Base-by-base conservation (phyloP, 2,113 vertebrate genomes). In the Psophia crepitans region DNA sequence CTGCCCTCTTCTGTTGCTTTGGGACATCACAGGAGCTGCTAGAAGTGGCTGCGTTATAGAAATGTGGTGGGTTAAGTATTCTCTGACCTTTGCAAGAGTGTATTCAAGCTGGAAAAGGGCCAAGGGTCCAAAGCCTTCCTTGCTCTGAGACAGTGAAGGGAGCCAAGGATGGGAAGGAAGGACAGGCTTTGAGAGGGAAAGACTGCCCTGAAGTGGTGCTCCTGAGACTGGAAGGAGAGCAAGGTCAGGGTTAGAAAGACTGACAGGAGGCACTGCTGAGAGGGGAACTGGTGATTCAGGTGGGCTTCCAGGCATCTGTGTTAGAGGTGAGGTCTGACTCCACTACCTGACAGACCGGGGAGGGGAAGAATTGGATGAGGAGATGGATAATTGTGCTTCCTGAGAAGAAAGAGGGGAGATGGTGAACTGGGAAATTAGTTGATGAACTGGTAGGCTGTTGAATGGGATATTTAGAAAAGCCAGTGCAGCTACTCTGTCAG, bases 1-100 rank as follows among this genome's bases (percentile, higher is more conserved):
- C 94, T 94, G 96, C 96, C 93, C 96, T 95, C 96, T 96, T 94
- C 96, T 76, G 95, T 97, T 93, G 39, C 84, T 96, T 32, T 41
- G 61, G 70, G 39, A 81, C 83, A 95, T 80, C 76, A 90, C 95
- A 96, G 65, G 73, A 87, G 35, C 70, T 11, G 23, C 57, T 79
- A 19, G 49, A 79, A 46, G n/a, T 3, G 1, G 64, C 43, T 0
- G 1, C 28, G 35, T 17, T 18, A 0, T n/a, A 17, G 28, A 58
- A 46, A 8, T 80, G 39, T 2, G 13, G 16, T 46, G 33, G 4
- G n/a, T 58, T 71, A 41, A 75, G 22, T 64, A 5, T 80, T 44
- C 15, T 32, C 8, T 66, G 75, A 63, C 28, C 46, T 91, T 68
- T 44, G 32, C 27, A 39, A 73, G 17, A 21, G 17, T 13, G 17